Percentiles rank a stretch among this genome's conserved stretches.
phyloP scores from a whole-genome alignment of 1,140 invertebrate species.

The Antheraea pernyi region DNA sequence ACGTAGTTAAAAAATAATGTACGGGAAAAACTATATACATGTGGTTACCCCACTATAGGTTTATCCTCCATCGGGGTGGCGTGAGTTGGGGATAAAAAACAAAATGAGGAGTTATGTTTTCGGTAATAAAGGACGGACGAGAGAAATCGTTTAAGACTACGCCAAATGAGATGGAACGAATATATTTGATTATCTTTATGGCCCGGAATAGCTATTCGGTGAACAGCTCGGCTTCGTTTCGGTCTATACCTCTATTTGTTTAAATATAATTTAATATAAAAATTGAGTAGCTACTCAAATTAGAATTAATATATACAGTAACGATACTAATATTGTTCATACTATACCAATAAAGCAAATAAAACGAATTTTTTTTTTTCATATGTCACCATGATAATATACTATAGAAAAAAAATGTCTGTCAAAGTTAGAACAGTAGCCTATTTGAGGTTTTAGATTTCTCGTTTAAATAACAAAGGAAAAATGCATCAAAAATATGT shows the following conservation, averaged over 20 bases:
- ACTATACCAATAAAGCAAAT: too few species aligned
- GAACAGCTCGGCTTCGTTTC: slow-evolving; percentile 25
- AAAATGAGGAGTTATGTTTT: slow-evolving; percentile 79
- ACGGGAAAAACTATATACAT: slow-evolving; percentile 62
- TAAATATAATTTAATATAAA: slow-evolving; percentile 31
- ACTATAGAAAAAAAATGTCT: too few species aligned
- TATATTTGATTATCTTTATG: slow-evolving; percentile 79
- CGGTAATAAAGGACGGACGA: slow-evolving; percentile 77
- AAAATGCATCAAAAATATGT: too few species aligned
- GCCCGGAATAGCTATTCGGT: slow-evolving; percentile 70
- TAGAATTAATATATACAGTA: too few species aligned
- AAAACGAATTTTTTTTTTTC: too few species aligned
- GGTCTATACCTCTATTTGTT: slow-evolving; percentile 71
- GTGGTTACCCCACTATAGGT: slow-evolving; percentile 59
- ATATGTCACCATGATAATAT: too few species aligned
- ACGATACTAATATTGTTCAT: too few species aligned
- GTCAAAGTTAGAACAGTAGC: too few species aligned
- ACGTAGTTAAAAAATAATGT: slow-evolving; percentile 37
- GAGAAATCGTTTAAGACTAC: slow-evolving; percentile 78
- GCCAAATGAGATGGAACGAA: slow-evolving; percentile 78
- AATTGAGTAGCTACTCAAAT: too few species aligned
- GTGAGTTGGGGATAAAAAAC: slow-evolving; percentile 75
- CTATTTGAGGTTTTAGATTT: too few species aligned
- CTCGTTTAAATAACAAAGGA: too few species aligned
- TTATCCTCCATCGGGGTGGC: slow-evolving; percentile 51